Conservation (phyloP, 2,797 vertebrate species). For the Syncerus caffer region DNA sequence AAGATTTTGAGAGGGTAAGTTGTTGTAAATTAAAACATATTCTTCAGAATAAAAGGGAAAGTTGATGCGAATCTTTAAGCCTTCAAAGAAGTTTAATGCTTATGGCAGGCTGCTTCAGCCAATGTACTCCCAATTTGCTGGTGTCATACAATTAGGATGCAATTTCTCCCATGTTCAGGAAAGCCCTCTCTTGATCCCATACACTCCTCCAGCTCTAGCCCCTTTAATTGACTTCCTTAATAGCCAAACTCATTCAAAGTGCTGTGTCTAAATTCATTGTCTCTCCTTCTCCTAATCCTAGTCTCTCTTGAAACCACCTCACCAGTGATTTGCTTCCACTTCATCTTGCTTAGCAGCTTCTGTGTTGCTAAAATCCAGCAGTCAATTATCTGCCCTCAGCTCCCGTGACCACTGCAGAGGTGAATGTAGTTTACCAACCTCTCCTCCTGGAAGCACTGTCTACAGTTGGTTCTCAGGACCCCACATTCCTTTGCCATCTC, state of each 20-base stretch:
- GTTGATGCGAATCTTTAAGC: not conserved
- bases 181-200: not conserved
- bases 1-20: not conserved
- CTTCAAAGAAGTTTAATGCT: not conserved
- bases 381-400: not conserved
- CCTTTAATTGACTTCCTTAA: not conserved
- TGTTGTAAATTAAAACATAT: not conserved
- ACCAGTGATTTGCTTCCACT: not conserved
- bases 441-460: not conserved
- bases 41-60: constrained; percentile 16
- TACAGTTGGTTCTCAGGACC: not conserved
- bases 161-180: not conserved
- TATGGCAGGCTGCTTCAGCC: not conserved
- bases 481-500: not conserved
- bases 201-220: not conserved
- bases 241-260: not conserved
- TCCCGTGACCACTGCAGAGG: not conserved
- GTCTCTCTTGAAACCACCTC: not conserved
- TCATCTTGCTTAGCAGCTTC: not conserved
- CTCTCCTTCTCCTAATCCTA: not conserved
- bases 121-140: not conserved
- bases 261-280: not conserved
- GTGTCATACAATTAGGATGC: not conserved
- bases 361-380: not conserved
- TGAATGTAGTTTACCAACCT: not conserved